Conservation (phyloP, 2,888 invertebrate genomes). For the Drosophila monieri region DNA sequence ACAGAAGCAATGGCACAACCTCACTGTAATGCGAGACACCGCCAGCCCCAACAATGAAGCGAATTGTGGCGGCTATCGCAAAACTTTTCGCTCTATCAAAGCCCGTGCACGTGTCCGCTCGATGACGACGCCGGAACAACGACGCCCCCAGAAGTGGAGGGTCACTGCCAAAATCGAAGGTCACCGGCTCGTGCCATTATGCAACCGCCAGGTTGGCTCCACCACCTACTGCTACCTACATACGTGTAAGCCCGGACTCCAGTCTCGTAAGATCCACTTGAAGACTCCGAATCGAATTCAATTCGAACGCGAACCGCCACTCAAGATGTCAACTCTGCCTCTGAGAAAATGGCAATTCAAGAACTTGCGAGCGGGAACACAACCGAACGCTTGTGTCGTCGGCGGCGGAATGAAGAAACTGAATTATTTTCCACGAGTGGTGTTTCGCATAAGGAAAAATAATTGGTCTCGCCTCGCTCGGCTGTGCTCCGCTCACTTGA, state of each 20-base stretch:
- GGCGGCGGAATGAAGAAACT: constrained; percentile 76
- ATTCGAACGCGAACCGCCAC: constrained; percentile 18
- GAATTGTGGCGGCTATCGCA: constrained; percentile 33
- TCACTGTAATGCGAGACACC: constrained; percentile 32
- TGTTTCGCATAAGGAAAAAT: constrained; percentile 41
- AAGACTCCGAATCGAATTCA: constrained; percentile 23
- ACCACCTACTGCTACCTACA: constrained; percentile 22
- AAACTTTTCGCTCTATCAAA: constrained; percentile 36
- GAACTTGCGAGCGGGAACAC: constrained; percentile 47
- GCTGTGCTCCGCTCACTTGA: constrained; percentile 22
- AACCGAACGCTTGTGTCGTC: constrained; percentile 72
- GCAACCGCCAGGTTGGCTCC: constrained; percentile 14
- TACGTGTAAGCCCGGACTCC: constrained; percentile 38
- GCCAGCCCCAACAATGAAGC: background rate
- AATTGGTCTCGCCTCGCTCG: constrained; percentile 10
- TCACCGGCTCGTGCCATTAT: constrained; percentile 33
- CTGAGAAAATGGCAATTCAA: constrained; percentile 8
- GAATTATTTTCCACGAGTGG: constrained; percentile 73
- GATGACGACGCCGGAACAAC: constrained; percentile 19
- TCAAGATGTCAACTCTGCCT: background rate
- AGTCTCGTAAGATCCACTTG: constrained; percentile 30
- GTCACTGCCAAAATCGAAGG: constrained; percentile 50
- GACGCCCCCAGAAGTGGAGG: constrained; percentile 15
- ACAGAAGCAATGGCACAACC: constrained; percentile 20
- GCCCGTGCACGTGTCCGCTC: constrained; percentile 35